phyloP scores from a whole-genome alignment of 2,888 invertebrate genomes.

The Tetanocera ferruginea region DNA sequence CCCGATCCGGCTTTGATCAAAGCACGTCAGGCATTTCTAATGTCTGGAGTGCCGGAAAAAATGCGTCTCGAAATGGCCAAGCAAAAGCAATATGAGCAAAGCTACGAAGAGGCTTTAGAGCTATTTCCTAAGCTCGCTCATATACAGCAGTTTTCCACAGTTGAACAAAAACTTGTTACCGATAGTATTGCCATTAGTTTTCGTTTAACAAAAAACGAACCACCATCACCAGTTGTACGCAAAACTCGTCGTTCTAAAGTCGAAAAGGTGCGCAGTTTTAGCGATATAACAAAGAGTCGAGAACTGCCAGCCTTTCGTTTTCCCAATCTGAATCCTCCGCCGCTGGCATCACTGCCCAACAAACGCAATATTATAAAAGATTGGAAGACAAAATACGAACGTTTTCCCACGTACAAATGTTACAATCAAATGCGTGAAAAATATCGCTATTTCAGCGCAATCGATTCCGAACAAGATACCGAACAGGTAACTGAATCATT shows the following conservation, averaged over 20 bases:
- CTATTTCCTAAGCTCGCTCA: slow-evolving; percentile 78
- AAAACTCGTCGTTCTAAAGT: slow-evolving; percentile 20
- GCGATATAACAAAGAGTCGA: slow-evolving; percentile 49
- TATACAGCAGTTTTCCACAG: slow-evolving; percentile 72
- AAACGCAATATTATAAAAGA: slow-evolving; percentile 69
- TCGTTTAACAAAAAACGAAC: slow-evolving; percentile 33
- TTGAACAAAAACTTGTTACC: slow-evolving; percentile 37
- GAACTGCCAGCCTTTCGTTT: slow-evolving; percentile 25
- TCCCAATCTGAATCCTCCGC: slow-evolving; percentile 37
- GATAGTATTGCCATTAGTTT: slow-evolving; percentile 35
- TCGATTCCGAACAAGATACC: slow-evolving; percentile 68
- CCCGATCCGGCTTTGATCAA: slow-evolving; percentile 73
- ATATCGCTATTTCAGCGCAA: slow-evolving; percentile 68
- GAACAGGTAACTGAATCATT: slow-evolving; percentile 67
- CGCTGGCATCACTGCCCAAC: slow-evolving; percentile 57
- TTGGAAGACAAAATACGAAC: slow-evolving; percentile 74
- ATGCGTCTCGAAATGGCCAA: slow-evolving; percentile 73
- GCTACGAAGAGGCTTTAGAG: slow-evolving; percentile 65
- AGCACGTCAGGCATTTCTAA: slow-evolving; percentile 79
- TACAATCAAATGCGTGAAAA: slow-evolving; percentile 75
- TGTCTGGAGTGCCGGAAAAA: slow-evolving; percentile 79
- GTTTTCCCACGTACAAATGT: slow-evolving; percentile 77
- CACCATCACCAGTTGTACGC: slow-evolving; percentile 28
- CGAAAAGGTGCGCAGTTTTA: slow-evolving; percentile 27
- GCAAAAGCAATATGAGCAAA: slow-evolving; percentile 69